Evolutionary conservation across 35 echinoderm and acorn worm species (phyloP).

Genomic region (Stichopus chloronotus): DNA sequence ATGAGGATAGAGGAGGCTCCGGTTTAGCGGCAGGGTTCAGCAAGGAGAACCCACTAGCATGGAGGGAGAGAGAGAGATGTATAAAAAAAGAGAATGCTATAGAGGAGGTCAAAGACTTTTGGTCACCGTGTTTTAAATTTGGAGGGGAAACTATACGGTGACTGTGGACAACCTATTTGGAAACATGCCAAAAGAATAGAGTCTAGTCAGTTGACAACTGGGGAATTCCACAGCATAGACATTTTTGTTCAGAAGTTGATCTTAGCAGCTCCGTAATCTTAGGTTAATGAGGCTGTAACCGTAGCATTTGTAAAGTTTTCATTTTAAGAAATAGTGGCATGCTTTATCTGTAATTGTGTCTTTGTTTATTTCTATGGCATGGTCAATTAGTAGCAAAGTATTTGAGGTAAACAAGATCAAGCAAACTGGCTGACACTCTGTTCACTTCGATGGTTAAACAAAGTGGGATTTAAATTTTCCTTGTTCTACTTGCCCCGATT

Average conservation of each 20-base stretch:
- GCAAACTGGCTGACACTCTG: too few species aligned
- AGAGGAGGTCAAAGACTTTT: slow-evolving; percentile 33
- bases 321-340: neutral
- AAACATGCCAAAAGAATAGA: slow-evolving; percentile 12
- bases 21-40: neutral
- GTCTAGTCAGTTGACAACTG: neutral
- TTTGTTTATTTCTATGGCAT: too few species aligned
- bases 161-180: neutral
- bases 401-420: too few species aligned
- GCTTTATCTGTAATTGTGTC: neutral
- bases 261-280: too few species aligned
- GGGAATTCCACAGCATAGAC: neutral
- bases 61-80: neutral
- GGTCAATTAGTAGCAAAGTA: too few species aligned
- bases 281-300: too few species aligned
- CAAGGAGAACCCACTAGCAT: neutral
- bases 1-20: neutral
- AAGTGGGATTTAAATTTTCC: too few species aligned
- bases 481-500: too few species aligned
- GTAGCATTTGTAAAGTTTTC: too few species aligned
- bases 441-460: too few species aligned
- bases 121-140: neutral
- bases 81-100: neutral
- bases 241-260: too few species aligned
- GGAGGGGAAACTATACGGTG: neutral